Percentiles rank a stretch among this genome's conserved stretches.
These are phyloP conservation scores for Merodon equestris DNA, from an alignment of 2,888 invertebrate species.

Conservation along the genomic window DNA sequence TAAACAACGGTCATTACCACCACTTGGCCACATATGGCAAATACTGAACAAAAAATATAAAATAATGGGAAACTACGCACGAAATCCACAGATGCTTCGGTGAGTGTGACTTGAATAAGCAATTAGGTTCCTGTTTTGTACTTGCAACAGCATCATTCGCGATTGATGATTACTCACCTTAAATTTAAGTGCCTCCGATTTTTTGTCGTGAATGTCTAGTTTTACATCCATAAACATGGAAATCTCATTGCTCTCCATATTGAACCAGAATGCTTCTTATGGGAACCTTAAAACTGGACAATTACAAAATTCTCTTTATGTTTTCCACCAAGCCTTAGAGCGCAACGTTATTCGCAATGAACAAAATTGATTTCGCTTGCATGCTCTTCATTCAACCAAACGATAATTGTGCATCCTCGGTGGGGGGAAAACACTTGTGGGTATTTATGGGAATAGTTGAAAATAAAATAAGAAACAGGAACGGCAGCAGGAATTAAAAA, in stretches of 20 bases:
- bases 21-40: background rate
- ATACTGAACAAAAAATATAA: background rate
- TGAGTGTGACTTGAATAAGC: background rate
- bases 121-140: background rate
- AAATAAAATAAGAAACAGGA: constrained; percentile 28
- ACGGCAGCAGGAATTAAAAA: constrained; percentile 32
- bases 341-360: too few relatives aligned
- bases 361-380: too few relatives aligned
- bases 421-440: too few relatives aligned
- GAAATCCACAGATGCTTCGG: constrained; percentile 39
- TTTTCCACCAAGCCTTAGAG: too few relatives aligned
- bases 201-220: constrained; percentile 77
- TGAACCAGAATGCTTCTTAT: constrained; percentile 2
- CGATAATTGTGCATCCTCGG: too few relatives aligned
- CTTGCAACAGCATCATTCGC: constrained; percentile 3
- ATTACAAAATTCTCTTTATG: too few relatives aligned
- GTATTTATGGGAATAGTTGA: constrained; percentile 6
- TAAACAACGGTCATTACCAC: background rate
- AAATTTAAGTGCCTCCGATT: constrained; percentile 75
- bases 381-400: too few relatives aligned
- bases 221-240: constrained; percentile 78
- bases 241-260: constrained; percentile 78
- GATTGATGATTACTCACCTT: constrained; percentile 69
- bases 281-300: too few relatives aligned
- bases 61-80: constrained; percentile 13